Evolutionary conservation across 2,113 vertebrate genomes (phyloP), one percentile per base, ranked within the genome.

Genomic region (Rhegmatorhina hoffmannsi): DNA sequence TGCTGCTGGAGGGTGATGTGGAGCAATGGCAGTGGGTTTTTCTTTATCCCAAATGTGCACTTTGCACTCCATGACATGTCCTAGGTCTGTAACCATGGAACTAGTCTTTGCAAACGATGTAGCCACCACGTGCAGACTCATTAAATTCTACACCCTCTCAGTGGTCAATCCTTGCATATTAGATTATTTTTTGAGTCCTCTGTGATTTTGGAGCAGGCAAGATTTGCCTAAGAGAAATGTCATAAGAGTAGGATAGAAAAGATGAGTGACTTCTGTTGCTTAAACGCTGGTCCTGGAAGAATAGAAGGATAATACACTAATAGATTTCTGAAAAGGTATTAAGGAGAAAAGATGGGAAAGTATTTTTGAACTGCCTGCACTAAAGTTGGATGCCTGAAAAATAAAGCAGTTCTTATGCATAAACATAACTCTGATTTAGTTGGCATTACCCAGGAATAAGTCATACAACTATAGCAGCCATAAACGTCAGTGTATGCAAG

Each of bases 271-370:
- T 79, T 62, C n/a, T 62, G 55, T 74, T 95, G 78, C 74, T 76
- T 91, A 66, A 89, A 79, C 46, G 40, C 70, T 64, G 59, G 36
- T 84, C 16, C 62, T 79, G 34, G 38, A 90, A 59, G 70, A 80
- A 70, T 19, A 73, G 55, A 66, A 90, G 26, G 60, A 77, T 90
- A 87, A 94, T n/a, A 59, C 46, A 43, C 50, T 83, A 55, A 95
- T 94, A 78, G 88, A 91, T 70, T 70, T 88, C 50, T 90, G 89
- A 88, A 87, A 77, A 87, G 49, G 38, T 80, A 83, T 93, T 91
- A 92, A 91, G 56, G 34, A 88, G 59, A 67, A 82, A 95, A 92
- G 77, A 92, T 83, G 38, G 59, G 38, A 80, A 94, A n/a, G 24
- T 29, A 36, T 80, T 94, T 91, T 67, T 80, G 9, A 90, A 17